Evolutionary conservation across 2,113 vertebrate genomes (phyloP).

Genomic region (Brachyhypopomus gauderio): DNA sequence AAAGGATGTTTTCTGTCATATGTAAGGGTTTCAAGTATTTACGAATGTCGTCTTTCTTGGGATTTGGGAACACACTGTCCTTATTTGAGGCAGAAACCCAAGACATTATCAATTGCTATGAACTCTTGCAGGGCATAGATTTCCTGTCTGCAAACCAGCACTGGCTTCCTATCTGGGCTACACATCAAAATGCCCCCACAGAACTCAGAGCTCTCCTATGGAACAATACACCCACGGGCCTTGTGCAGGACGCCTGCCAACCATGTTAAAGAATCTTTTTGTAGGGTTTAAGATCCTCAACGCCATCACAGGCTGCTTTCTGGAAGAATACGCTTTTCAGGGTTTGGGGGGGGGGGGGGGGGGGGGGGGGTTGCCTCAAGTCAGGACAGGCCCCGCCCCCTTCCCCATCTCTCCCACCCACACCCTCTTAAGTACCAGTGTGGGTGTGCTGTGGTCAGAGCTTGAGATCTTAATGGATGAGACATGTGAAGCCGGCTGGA

Average conservation of each 20-base stretch:
- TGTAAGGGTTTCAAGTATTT: conserved; percentile 20
- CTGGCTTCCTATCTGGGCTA: not conserved
- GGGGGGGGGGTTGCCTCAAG: not conserved
- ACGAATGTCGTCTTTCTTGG: not conserved
- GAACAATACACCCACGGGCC: not conserved
- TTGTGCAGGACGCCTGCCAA: not conserved
- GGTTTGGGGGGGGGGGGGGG: too few relatives aligned
- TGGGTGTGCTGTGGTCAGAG: conserved; percentile 39
- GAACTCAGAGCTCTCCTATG: not conserved
- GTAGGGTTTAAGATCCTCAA: not conserved
- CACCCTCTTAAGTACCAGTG: conserved; percentile 1
- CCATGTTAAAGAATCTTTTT: not conserved
- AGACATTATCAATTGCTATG: not conserved
- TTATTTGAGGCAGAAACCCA: not conserved
- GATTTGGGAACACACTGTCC: conserved; percentile 9
- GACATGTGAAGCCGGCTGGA: conserved; percentile 63
- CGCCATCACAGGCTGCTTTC: not conserved
- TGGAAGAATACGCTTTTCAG: too few relatives aligned
- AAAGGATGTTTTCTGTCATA: conserved; percentile 25
- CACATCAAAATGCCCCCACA: not conserved
- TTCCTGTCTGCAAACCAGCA: not conserved
- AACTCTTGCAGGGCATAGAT: not conserved
- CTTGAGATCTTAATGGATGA: conserved; percentile 57
- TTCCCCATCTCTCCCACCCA: not conserved
- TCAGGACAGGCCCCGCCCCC: not conserved